These are phyloP conservation scores for Perithous albicinctus DNA, from an alignment of 2,888 invertebrate genomes.

Conservation along the genomic window DNA sequence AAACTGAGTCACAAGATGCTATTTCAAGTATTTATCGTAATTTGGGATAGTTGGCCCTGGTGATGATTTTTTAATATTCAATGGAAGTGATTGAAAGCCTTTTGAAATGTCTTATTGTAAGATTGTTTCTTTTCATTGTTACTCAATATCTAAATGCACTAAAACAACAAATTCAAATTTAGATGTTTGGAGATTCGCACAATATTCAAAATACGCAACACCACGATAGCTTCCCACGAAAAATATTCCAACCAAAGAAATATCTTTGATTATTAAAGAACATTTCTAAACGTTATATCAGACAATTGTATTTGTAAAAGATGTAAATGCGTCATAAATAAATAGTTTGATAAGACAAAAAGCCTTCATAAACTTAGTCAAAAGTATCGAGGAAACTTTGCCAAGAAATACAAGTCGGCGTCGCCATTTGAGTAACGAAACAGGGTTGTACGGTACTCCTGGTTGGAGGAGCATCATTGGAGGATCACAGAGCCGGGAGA, in stretches of 20 bases:
- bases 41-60: background rate
- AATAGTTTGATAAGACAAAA: background rate
- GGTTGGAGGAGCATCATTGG: conserved; percentile 77
- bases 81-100: too few relatives aligned
- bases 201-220: too few relatives aligned
- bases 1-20: background rate
- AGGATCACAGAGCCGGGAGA: conserved; percentile 83
- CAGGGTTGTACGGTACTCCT: conserved; percentile 74
- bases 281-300: background rate
- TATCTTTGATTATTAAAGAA: background rate
- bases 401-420: conserved; percentile 10
- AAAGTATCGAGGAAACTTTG: background rate
- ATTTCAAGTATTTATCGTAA: background rate
- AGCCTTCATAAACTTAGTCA: background rate
- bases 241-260: too few relatives aligned
- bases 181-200: too few relatives aligned
- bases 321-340: background rate
- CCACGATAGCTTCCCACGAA: too few relatives aligned
- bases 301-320: background rate
- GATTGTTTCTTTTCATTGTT: background rate
- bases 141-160: too few relatives aligned
- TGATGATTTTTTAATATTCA: background rate
- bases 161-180: too few relatives aligned
- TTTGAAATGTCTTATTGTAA: background rate
- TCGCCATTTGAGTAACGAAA: conserved; percentile 67